phyloP scores from a whole-genome alignment of 2,113 vertebrate genomes.

The Oncorhynchus tshawytscha region DNA sequence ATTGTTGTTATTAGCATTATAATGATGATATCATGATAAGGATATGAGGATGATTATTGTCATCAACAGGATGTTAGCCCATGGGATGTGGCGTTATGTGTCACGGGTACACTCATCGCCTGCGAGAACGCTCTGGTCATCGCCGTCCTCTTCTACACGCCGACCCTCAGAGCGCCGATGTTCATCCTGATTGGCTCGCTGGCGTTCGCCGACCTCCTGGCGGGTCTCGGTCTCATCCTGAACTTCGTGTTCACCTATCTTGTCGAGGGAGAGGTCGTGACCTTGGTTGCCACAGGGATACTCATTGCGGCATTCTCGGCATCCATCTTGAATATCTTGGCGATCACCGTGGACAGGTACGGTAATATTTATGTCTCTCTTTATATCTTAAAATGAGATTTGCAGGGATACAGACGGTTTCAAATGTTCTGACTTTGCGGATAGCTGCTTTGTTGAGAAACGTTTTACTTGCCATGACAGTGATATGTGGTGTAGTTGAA shows the following conservation, averaged over 20 bases:
- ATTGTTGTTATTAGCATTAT: too few species aligned
- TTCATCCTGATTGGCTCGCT: conserved; percentile 88
- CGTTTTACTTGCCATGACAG: too few species aligned
- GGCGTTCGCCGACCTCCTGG: conserved; percentile 84
- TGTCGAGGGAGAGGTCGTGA: conserved; percentile 75
- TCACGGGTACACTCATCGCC: conserved; percentile 85
- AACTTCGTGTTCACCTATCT: conserved; percentile 86
- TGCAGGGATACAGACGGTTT: too few species aligned
- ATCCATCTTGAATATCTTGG: conserved; percentile 85
- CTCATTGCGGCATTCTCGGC: conserved; percentile 88
- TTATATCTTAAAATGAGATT: too few species aligned
- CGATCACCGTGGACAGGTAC: conserved; percentile 86
- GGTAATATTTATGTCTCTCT: too few species aligned
- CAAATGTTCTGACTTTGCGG: too few species aligned
- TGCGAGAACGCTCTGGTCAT: conserved; percentile 89
- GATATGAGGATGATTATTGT: too few species aligned
- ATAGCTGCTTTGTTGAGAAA: too few species aligned
- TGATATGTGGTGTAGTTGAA: too few species aligned
- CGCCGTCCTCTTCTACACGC: conserved; percentile 86
- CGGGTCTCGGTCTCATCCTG: conserved; percentile 84
- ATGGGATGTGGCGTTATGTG: conserved; percentile 87
- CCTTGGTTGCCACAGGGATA: conserved; percentile 78
- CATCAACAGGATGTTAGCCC: conserved; percentile 73
- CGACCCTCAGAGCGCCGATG: conserved; percentile 81
- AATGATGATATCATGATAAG: too few species aligned